A percentile compares a stretch with the other conserved stretches of the same genome.
Evolutionary conservation across 2,113 vertebrate species (phyloP).

Genomic region (Chauna torquata): DNA sequence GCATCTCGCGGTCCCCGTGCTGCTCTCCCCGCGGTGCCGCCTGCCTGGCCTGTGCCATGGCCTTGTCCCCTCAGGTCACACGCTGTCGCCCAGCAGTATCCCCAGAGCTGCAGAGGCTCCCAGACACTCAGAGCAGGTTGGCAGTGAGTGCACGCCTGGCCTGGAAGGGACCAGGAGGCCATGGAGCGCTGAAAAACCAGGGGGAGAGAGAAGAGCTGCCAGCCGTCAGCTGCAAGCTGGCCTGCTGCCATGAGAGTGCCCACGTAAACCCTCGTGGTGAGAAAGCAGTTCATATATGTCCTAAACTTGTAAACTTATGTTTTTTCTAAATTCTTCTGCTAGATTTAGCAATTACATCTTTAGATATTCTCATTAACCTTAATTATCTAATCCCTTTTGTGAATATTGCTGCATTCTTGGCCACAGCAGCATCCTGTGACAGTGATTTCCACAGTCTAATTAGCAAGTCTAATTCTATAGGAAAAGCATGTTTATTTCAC

Average conservation of each 20-base stretch:
- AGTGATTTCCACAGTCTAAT: conserved; percentile 7
- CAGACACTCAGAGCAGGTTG: accelerated
- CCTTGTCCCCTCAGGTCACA: not conserved
- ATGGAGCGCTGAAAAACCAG: not conserved
- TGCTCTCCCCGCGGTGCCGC: not conserved
- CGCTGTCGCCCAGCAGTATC: not conserved
- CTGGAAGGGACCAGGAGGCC: not conserved
- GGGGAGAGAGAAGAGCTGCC: not conserved
- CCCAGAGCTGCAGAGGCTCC: not conserved
- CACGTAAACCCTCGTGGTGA: accelerated
- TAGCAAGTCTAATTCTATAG: not conserved
- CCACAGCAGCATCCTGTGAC: conserved; percentile 10
- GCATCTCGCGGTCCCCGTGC: accelerated
- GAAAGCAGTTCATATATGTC: not conserved
- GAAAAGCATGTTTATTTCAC: not conserved
- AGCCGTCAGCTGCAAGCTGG: accelerated
- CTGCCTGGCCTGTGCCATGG: accelerated
- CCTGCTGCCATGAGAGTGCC: not conserved
- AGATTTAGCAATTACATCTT: not conserved
- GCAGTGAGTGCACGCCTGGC: not conserved
- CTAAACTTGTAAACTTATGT: not conserved
- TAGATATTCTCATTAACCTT: conserved; percentile 23
- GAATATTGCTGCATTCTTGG: conserved; percentile 9
- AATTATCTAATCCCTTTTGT: conserved; percentile 26
- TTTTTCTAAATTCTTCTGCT: not conserved